Evolutionary conservation across 2,113 vertebrate species (phyloP).

Genomic region (Haplochromis vanheusdeni): DNA sequence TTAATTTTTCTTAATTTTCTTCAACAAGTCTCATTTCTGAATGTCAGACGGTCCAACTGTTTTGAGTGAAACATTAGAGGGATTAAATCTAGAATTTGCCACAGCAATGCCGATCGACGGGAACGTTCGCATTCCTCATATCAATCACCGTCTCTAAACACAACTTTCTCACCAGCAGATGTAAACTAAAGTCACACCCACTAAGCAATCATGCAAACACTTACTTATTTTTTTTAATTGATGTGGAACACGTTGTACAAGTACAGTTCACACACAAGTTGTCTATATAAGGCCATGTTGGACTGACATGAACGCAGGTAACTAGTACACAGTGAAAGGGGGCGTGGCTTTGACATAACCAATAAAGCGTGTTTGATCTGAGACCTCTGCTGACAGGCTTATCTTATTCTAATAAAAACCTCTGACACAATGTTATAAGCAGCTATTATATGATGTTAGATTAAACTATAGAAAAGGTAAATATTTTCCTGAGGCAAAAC

Average conservation of each 20-base stretch:
- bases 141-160: background rate
- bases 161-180: conserved; percentile 15
- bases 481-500: background rate
- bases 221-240: background rate
- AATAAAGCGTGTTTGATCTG: background rate
- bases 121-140: conserved; percentile 10
- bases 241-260: background rate
- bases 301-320: background rate
- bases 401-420: background rate
- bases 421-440: background rate
- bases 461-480: background rate
- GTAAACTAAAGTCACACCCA: background rate
- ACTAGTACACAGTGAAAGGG: background rate
- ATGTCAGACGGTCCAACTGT: background rate
- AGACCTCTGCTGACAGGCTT: background rate
- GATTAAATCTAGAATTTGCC: background rate
- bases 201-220: background rate
- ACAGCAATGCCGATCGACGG: conserved; percentile 10
- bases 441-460: background rate
- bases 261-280: background rate
- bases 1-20: background rate
- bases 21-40: background rate
- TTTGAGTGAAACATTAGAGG: background rate
- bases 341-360: background rate
- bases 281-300: conserved; percentile 11